These are phyloP conservation scores for Drosophila cardini DNA, from an alignment of 1,140 invertebrate species.

Conservation along the genomic window DNA sequence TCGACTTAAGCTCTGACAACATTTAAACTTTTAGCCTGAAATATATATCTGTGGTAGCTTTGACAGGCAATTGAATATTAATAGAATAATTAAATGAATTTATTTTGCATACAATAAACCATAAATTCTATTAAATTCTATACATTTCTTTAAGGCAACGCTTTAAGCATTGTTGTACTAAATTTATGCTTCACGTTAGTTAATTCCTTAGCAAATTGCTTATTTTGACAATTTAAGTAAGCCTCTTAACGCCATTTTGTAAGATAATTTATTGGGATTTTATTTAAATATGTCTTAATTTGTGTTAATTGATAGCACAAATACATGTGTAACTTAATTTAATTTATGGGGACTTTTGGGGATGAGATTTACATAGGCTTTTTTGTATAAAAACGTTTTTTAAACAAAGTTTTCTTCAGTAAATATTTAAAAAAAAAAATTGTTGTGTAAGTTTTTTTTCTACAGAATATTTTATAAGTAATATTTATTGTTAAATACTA, in stretches of 20 bases:
- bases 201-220: constrained; percentile 1
- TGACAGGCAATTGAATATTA: constrained; percentile 26
- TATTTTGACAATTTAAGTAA: constrained; percentile 22
- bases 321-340: no score
- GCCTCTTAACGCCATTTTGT: not conserved
- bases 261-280: not conserved
- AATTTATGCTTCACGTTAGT: not conserved
- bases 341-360: no score
- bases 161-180: not conserved
- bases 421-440: no score
- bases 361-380: no score
- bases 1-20: constrained; percentile 5
- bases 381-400: no score
- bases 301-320: no score
- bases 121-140: not conserved
- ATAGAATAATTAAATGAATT: constrained; percentile 14
- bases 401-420: no score
- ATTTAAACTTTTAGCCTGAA: not conserved
- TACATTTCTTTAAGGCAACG: not conserved
- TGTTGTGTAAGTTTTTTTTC: no score
- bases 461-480: no score
- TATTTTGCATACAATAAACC: not conserved
- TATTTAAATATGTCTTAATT: not conserved
- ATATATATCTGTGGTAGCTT: not conserved
- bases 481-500: no score